Evolutionary conservation across 2,113 vertebrate genomes (phyloP).

Genomic region (Rhabdomys dilectus): DNA sequence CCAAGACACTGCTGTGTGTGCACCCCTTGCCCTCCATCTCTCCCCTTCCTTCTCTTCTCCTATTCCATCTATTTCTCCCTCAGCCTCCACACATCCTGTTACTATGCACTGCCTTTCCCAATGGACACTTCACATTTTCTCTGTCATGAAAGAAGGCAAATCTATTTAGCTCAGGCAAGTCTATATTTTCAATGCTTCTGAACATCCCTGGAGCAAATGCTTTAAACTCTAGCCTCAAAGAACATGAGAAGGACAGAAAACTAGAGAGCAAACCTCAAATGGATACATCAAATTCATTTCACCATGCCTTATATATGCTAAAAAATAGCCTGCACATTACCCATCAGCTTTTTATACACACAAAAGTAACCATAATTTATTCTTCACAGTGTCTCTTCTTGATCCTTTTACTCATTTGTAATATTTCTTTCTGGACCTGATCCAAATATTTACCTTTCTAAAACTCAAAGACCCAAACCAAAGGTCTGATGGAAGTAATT

Average conservation of each 20-base stretch:
- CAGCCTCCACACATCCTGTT: no score
- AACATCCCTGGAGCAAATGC: not conserved
- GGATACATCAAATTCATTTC: conserved; percentile 3
- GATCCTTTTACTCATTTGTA: conserved; percentile 34
- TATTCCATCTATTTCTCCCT: fast-evolving
- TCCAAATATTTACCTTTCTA: not conserved
- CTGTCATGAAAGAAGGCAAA: not conserved
- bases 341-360: not conserved
- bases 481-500: conserved; percentile 45
- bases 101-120: not conserved
- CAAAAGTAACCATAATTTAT: conserved; percentile 9
- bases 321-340: not conserved
- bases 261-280: not conserved
- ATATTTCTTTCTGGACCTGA: not conserved
- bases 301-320: not conserved
- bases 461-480: conserved; percentile 53
- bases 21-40: no score
- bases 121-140: not conserved
- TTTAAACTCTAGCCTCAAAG: not conserved
- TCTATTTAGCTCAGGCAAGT: not conserved
- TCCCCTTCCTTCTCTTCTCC: not conserved
- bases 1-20: not conserved
- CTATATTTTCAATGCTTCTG: not conserved
- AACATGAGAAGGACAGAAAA: not conserved
- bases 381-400: not conserved